Evolutionary conservation across 2,113 vertebrate species (phyloP).

Genomic region (Puma concolor): DNA sequence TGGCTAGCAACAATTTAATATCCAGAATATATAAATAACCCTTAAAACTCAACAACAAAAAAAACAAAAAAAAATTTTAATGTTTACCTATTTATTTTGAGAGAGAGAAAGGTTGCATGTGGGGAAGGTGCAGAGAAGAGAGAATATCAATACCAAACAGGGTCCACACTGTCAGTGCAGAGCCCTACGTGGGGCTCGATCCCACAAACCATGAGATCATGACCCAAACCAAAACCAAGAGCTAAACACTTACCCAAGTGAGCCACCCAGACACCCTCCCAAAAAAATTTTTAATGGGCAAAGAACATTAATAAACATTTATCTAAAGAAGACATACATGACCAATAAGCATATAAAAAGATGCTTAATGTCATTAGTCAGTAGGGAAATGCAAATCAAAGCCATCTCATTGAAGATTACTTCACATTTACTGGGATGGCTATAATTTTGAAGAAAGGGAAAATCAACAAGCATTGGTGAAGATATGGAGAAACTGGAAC

Average conservation of each 20-base stretch:
- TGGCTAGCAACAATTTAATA: not conserved
- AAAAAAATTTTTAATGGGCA: not conserved
- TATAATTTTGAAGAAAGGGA: not conserved
- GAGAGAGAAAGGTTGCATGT: no score
- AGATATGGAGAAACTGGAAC: not conserved
- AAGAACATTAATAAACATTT: not conserved
- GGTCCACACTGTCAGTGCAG: no score
- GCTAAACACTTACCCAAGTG: no score
- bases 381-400: slow-evolving; percentile 1
- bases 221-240: no score
- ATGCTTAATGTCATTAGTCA: not conserved
- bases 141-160: no score
- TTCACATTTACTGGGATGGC: not conserved
- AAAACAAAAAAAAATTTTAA: not conserved
- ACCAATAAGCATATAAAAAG: not conserved
- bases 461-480: not conserved
- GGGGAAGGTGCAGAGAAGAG: no score
- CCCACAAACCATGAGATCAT: no score
- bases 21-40: not conserved
- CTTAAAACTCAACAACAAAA: not conserved
- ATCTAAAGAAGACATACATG: not conserved
- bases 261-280: no score
- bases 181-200: no score
- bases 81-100: no score
- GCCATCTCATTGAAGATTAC: not conserved